These are phyloP conservation scores for Drosophila novamexicana DNA, from an alignment of 1,140 invertebrate genomes.

Conservation along the genomic window DNA sequence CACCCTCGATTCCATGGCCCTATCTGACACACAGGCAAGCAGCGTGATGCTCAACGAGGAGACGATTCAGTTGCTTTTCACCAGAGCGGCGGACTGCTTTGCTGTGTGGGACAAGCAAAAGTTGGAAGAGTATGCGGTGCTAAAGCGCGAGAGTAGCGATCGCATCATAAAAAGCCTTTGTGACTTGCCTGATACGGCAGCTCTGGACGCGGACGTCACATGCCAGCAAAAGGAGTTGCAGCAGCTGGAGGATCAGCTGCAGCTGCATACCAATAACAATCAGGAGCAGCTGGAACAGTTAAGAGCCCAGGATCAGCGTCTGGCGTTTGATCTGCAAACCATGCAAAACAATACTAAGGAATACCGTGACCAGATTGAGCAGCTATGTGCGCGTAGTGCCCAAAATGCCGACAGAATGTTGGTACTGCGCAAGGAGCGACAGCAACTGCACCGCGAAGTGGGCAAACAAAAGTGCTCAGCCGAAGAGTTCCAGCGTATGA, in stretches of 20 bases:
- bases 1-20: constrained; percentile 38
- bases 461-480: constrained; percentile 33
- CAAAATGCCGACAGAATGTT: constrained; percentile 2
- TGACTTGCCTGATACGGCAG: constrained; percentile 4
- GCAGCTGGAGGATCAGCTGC: constrained; percentile 27
- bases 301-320: constrained; percentile 5
- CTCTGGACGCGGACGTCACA: constrained; percentile 3
- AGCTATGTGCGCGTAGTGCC: background rate
- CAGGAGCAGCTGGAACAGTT: constrained; percentile 11
- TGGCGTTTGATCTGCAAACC: constrained; percentile 3
- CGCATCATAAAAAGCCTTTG: constrained; percentile 19
- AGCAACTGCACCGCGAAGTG: constrained; percentile 30
- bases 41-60: constrained; percentile 26
- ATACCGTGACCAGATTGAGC: constrained; percentile 2
- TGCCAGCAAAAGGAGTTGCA: constrained; percentile 17
- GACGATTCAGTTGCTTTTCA: constrained; percentile 27
- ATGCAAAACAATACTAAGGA: constrained; percentile 1
- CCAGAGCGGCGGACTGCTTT: constrained; percentile 24
- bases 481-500: constrained; percentile 34
- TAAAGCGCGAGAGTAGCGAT: constrained; percentile 18
- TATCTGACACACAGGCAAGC: constrained; percentile 43
- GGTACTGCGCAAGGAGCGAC: background rate
- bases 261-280: background rate
- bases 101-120: constrained; percentile 36
- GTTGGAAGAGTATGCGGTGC: constrained; percentile 16